phyloP scores from a whole-genome alignment of 2,888 invertebrate species.

The Prionchulus punctatus region DNA sequence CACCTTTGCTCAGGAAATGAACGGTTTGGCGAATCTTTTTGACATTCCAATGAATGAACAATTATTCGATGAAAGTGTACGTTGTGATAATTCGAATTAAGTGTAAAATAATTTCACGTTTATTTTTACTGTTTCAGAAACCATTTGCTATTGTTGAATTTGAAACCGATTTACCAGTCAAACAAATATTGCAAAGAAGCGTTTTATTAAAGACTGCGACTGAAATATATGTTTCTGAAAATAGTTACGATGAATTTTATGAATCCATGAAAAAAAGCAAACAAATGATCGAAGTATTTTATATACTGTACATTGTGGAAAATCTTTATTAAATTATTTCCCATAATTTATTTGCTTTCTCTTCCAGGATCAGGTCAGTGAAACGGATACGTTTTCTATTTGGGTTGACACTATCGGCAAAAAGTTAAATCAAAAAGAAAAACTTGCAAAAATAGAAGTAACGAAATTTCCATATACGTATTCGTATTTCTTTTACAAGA shows the following conservation, averaged over 20 bases:
- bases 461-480: neutral
- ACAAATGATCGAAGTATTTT: neutral
- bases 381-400: neutral
- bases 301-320: too few species aligned
- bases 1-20: neutral
- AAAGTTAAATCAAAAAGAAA: neutral
- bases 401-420: constrained; percentile 4
- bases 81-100: neutral
- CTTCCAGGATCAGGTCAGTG: neutral
- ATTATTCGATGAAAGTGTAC: neutral
- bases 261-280: neutral
- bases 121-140: neutral
- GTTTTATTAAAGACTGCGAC: neutral
- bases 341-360: too few species aligned
- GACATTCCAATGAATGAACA: neutral
- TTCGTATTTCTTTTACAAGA: neutral
- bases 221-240: neutral
- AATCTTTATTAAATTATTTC: too few species aligned
- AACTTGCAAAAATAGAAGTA: neutral
- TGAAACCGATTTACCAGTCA: neutral
- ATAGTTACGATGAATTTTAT: neutral
- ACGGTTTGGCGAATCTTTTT: neutral
- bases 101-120: neutral
- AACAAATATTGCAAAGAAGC: neutral
- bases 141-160: neutral